phyloP scores from a whole-genome alignment of 1,140 invertebrate genomes.

The Drosophila novamexicana region DNA sequence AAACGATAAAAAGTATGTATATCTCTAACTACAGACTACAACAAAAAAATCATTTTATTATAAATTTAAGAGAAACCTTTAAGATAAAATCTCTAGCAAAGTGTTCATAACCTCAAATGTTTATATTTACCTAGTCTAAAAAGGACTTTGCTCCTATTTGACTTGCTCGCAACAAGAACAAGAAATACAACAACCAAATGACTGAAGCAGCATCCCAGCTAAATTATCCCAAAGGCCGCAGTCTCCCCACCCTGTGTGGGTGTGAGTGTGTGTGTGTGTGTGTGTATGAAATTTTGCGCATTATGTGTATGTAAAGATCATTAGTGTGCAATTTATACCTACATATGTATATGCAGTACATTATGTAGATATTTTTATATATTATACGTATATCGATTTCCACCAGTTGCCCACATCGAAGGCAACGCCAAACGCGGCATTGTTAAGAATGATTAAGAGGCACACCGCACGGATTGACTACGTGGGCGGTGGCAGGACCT shows the following conservation, averaged over 20 bases:
- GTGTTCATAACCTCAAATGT: not conserved
- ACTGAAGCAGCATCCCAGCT: slow-evolving; percentile 31
- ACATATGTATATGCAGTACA: slow-evolving; percentile 43
- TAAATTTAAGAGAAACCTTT: not conserved
- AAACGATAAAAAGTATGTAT: too few species aligned
- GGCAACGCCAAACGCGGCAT: slow-evolving; percentile 47
- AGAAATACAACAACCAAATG: slow-evolving; percentile 26
- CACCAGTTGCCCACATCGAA: slow-evolving; percentile 61
- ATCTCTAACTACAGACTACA: too few species aligned
- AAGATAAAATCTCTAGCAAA: not conserved
- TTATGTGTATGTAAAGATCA: slow-evolving; percentile 79
- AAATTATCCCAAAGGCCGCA: not conserved
- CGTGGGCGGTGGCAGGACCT: slow-evolving; percentile 2
- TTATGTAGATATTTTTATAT: slow-evolving; percentile 10
- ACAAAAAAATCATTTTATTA: too few species aligned
- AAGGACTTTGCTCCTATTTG: slow-evolving; percentile 7
- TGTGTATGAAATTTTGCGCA: slow-evolving; percentile 32
- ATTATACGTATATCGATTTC: slow-evolving; percentile 60
- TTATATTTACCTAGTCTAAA: not conserved
- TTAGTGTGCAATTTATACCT: slow-evolving; percentile 73
- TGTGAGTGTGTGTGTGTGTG: slow-evolving; percentile 21
- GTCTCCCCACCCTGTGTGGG: not conserved
- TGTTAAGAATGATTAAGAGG: slow-evolving; percentile 80
- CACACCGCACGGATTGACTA: slow-evolving; percentile 57
- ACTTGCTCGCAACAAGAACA: slow-evolving; percentile 38